Evolutionary conservation across 1,140 invertebrate genomes (phyloP).

Genomic region (Drosophila sulfurigaster): DNA sequence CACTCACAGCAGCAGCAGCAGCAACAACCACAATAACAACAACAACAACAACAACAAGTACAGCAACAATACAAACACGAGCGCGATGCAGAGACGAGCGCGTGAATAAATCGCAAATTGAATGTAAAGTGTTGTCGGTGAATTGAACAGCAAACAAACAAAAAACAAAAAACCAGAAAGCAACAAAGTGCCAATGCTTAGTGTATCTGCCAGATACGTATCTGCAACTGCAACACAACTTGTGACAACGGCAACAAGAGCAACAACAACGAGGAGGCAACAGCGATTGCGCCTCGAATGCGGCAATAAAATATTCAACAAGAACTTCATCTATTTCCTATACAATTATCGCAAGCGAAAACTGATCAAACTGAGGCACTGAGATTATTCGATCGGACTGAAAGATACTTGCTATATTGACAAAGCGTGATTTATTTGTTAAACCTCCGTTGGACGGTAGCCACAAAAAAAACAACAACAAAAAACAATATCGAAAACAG

Average conservation of each 20-base stretch:
- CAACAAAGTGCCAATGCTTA: slow-evolving; percentile 52
- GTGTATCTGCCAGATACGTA: slow-evolving; percentile 58
- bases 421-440: slow-evolving; percentile 73
- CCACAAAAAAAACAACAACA: not conserved
- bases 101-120: slow-evolving; percentile 46
- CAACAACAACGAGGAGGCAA: slow-evolving; percentile 23
- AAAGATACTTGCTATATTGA: slow-evolving; percentile 61
- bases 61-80: not conserved
- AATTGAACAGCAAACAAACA: slow-evolving; percentile 15
- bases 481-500: slow-evolving; percentile 52
- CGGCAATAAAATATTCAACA: slow-evolving; percentile 75
- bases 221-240: slow-evolving; percentile 43
- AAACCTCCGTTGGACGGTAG: not conserved
- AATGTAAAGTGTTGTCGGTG: slow-evolving; percentile 41
- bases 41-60: slow-evolving; percentile 18
- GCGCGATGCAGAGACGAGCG: slow-evolving; percentile 38
- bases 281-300: slow-evolving; percentile 67
- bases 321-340: slow-evolving; percentile 75
- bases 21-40: slow-evolving; percentile 30
- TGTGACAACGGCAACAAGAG: slow-evolving; percentile 30
- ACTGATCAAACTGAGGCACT: slow-evolving; percentile 16
- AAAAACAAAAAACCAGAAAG: not conserved
- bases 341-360: slow-evolving; percentile 79
- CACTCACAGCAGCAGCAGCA: not conserved
- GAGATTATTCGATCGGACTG: slow-evolving; percentile 23